phyloP scores from a whole-genome alignment of 2,797 vertebrate genomes.

The Adelosebastes latens region DNA sequence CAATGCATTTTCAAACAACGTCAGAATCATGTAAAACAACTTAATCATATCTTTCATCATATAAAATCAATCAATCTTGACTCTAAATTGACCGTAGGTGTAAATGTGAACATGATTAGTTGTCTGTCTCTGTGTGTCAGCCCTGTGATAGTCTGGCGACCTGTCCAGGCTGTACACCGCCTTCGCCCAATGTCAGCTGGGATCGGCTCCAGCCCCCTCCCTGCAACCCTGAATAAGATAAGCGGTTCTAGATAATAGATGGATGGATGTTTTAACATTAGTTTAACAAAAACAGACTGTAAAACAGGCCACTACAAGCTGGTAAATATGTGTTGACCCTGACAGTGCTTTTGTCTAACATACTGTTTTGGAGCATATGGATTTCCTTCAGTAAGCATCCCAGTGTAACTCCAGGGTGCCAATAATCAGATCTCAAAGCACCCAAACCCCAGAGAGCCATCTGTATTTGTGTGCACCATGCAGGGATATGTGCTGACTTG shows the following conservation, averaged over 20 bases:
- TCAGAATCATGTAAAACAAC: constrained; percentile 72
- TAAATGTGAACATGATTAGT: no score
- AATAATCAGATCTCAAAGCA: constrained; percentile 29
- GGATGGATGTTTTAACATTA: background rate
- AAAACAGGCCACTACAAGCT: background rate
- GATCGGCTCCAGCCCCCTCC: no score
- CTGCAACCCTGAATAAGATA: no score
- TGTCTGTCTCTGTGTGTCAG: no score
- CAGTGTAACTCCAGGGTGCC: constrained; percentile 9
- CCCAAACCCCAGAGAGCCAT: constrained; percentile 8
- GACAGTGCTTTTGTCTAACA: background rate
- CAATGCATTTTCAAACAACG: constrained; percentile 79
- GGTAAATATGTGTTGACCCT: background rate
- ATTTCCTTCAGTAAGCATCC: constrained; percentile 12
- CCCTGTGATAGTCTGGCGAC: no score
- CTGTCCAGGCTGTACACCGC: no score
- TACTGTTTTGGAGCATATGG: constrained; percentile 3
- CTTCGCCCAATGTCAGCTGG: no score
- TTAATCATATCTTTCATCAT: constrained; percentile 61
- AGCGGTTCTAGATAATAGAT: no score
- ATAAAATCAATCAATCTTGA: no score
- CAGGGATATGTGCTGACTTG: background rate
- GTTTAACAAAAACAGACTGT: background rate
- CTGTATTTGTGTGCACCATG: constrained; percentile 4
- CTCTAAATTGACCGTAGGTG: no score